Evolutionary conservation across 2,113 vertebrate genomes (phyloP).

Genomic region (Varanus komodoensis): DNA sequence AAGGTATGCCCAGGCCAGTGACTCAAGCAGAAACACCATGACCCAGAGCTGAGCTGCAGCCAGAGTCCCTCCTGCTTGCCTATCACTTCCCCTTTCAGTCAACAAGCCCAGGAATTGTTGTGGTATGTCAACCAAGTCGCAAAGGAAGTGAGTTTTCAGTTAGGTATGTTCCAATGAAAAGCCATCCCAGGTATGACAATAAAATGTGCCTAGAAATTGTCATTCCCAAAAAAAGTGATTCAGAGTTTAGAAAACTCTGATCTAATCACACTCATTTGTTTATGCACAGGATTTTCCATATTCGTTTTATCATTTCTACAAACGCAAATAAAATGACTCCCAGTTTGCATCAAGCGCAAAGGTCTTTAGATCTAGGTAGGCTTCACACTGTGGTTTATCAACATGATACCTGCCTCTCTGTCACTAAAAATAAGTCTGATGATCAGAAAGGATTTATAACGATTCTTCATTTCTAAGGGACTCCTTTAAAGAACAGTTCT

Average conservation of each 20-base stretch:
- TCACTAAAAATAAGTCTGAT: slow-evolving; percentile 27
- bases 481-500: neutral
- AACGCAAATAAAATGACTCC: neutral
- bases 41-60: too few relatives aligned
- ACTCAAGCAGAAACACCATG: neutral
- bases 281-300: neutral
- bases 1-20: neutral
- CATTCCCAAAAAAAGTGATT: neutral
- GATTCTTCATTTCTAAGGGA: slow-evolving; percentile 13
- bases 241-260: neutral
- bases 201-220: neutral
- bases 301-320: slow-evolving; percentile 20
- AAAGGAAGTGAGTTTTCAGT: neutral
- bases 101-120: too few relatives aligned
- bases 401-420: slow-evolving; percentile 4
- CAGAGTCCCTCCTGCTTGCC: too few relatives aligned
- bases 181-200: neutral
- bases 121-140: too few relatives aligned
- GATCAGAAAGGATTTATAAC: slow-evolving; percentile 16
- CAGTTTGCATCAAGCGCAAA: neutral
- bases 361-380: neutral
- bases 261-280: neutral
- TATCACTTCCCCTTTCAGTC: too few relatives aligned
- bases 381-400: neutral
- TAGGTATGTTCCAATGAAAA: neutral